Conservation (phyloP, 2,797 vertebrate species). For the Myoxocephalus aenaeus region DNA sequence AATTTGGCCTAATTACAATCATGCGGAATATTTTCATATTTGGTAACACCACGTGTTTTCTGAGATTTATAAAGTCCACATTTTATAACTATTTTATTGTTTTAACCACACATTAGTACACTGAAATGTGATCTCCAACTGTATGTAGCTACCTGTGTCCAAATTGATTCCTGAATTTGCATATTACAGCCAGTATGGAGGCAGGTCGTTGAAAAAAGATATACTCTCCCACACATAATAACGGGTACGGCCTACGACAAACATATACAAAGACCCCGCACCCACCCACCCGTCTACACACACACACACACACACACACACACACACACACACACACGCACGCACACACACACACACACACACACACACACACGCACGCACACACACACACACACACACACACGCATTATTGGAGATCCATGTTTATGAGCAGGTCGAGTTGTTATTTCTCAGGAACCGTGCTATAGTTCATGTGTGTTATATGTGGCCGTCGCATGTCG, state of each 20-base stretch:
- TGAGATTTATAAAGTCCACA: neutral
- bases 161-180: too few relatives aligned
- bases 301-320: too few relatives aligned
- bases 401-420: neutral
- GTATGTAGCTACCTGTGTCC: neutral
- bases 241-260: neutral
- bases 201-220: neutral
- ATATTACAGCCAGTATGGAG: neutral
- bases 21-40: neutral
- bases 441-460: neutral
- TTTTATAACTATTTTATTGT: neutral
- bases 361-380: too few relatives aligned
- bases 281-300: constrained; percentile 2
- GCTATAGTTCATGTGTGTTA: neutral
- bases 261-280: neutral
- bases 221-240: neutral
- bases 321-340: too few relatives aligned
- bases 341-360: neutral
- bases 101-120: neutral
- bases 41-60: neutral
- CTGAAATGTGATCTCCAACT: neutral
- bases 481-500: neutral
- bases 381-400: neutral
- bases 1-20: constrained; percentile 14
- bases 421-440: neutral